Conservation (phyloP, 1,140 invertebrate species). For the Cardiocondyla obscurior region DNA sequence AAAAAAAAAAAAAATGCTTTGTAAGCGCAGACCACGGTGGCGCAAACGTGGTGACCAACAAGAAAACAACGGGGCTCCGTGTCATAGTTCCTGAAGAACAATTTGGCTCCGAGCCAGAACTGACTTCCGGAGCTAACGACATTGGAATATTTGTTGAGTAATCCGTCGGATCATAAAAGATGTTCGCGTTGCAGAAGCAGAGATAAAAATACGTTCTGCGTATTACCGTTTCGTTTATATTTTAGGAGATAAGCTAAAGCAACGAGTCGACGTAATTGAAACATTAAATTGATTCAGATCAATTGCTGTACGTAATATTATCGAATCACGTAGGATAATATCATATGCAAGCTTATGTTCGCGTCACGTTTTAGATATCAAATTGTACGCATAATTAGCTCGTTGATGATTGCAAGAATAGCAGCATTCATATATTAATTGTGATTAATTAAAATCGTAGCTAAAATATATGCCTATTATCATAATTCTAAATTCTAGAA, state of each 20-base stretch:
- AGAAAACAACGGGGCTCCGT: conserved; percentile 27
- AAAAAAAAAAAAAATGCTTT: conserved; percentile 49
- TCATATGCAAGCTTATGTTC: neutral
- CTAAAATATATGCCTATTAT: conserved; percentile 14
- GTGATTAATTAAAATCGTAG: conserved; percentile 3
- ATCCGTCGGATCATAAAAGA: conserved; percentile 34
- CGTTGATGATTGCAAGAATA: conserved; percentile 39
- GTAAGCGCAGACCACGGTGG: conserved; percentile 19
- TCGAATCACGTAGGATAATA: neutral
- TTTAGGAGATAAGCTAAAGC: neutral
- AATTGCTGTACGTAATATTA: neutral
- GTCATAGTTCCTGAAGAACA: conserved; percentile 53
- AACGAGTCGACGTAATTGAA: neutral
- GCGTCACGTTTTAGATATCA: neutral
- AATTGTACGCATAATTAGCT: conserved; percentile 41
- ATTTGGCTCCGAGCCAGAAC: conserved; percentile 55
- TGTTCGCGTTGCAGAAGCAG: neutral
- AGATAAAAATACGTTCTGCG: neutral
- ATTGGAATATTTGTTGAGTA: conserved; percentile 64
- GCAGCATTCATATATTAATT: conserved; percentile 9
- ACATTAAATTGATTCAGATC: neutral
- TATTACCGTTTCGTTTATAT: neutral
- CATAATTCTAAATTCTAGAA: too few relatives aligned
- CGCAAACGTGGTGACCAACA: conserved; percentile 6
- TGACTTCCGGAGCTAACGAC: conserved; percentile 60